Conservation (phyloP, 53 echinoderm and acorn worm species). For the Hippasteria phrygiana region DNA sequence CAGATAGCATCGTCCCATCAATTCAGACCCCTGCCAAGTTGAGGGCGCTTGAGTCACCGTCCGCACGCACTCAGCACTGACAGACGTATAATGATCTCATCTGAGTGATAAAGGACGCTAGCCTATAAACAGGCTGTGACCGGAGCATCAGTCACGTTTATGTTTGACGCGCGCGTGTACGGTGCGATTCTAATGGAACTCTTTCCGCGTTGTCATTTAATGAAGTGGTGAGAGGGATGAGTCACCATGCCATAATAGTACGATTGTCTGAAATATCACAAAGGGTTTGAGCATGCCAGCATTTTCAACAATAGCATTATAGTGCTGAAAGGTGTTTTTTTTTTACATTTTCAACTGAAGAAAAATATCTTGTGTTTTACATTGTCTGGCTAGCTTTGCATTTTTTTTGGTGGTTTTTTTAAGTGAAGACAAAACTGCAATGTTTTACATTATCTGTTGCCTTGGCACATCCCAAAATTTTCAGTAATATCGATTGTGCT, state of each 20-base stretch:
- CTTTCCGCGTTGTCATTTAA: constrained; percentile 13
- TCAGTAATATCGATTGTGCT: too few relatives aligned
- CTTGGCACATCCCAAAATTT: too few relatives aligned
- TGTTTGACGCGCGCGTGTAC: not conserved
- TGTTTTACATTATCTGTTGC: too few relatives aligned
- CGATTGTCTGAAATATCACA: constrained; percentile 30
- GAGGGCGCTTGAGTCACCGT: constrained; percentile 7
- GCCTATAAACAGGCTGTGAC: not conserved
- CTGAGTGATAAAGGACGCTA: constrained; percentile 31
- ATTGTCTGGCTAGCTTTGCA: too few relatives aligned
- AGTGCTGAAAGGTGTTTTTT: not conserved
- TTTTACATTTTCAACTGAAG: too few relatives aligned
- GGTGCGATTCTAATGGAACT: not conserved
- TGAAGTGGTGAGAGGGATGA: constrained; percentile 22
- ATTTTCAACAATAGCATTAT: not conserved
- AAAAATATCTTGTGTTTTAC: too few relatives aligned
- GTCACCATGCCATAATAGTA: constrained; percentile 29
- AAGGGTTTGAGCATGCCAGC: not conserved
- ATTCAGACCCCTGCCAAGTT: constrained; percentile 12
- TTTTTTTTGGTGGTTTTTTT: too few relatives aligned
- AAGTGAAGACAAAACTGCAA: too few relatives aligned
- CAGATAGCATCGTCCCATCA: constrained; percentile 7
- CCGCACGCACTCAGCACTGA: not conserved
- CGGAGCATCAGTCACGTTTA: constrained; percentile 3
- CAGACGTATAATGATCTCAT: constrained; percentile 14